Percentiles rank a stretch among this genome's conserved stretches.
phyloP scores from a whole-genome alignment of 2,113 vertebrate genomes.

The Cricetomys ansorgei region DNA sequence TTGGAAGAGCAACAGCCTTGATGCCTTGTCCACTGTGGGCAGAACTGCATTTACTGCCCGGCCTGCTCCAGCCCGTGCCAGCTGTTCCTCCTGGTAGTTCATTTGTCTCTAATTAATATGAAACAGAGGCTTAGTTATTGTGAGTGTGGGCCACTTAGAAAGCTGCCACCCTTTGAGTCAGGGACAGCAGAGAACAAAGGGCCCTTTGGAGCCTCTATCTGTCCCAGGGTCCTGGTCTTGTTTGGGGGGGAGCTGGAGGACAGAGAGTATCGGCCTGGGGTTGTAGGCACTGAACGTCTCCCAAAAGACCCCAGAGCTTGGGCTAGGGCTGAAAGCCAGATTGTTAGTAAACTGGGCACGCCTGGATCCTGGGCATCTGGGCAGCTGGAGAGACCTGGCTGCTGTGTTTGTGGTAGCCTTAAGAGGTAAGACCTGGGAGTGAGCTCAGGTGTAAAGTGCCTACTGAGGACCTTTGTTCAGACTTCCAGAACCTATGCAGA shows the following conservation, averaged over 20 bases:
- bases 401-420: fast-evolving
- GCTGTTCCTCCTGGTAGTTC: background rate
- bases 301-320: background rate
- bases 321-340: background rate
- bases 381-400: background rate
- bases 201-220: background rate
- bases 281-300: background rate
- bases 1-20: background rate
- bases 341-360: fast-evolving
- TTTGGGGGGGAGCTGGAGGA: background rate
- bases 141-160: background rate
- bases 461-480: background rate
- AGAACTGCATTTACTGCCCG: background rate
- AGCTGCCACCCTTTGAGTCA: fast-evolving
- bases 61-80: background rate
- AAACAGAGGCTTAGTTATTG: background rate
- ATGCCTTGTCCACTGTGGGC: background rate
- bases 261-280: fast-evolving
- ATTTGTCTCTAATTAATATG: background rate
- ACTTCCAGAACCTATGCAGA: background rate
- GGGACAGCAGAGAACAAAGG: background rate
- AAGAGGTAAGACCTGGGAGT: background rate
- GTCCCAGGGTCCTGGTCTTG: fast-evolving
- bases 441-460: background rate
- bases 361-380: fast-evolving